Conservation (phyloP, 2,113 vertebrate genomes). For the Sphyrna mokarran region DNA sequence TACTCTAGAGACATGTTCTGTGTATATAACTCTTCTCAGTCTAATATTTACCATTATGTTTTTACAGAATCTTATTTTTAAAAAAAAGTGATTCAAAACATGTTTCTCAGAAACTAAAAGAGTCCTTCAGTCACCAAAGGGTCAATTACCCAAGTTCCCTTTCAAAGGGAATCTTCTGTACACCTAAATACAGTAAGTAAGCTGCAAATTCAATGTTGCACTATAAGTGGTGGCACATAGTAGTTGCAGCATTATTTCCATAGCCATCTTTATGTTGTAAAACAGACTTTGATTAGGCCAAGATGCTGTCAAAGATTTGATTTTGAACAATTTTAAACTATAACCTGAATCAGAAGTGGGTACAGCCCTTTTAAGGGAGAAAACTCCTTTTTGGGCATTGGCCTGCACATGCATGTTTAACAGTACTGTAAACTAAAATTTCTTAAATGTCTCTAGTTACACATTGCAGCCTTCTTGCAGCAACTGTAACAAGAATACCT, state of each 20-base stretch:
- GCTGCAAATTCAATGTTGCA: slow-evolving; percentile 31
- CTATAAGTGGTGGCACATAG: slow-evolving; percentile 23
- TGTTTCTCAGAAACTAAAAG: slow-evolving; percentile 38
- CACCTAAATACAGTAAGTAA: slow-evolving; percentile 36
- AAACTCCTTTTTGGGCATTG: not conserved
- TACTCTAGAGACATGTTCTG: slow-evolving; percentile 36
- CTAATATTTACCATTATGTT: slow-evolving; percentile 36
- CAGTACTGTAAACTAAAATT: slow-evolving; percentile 24
- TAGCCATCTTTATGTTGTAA: slow-evolving; percentile 25
- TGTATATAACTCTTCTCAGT: slow-evolving; percentile 32
- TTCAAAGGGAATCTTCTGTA: slow-evolving; percentile 36
- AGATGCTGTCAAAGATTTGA: slow-evolving; percentile 15
- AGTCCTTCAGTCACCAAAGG: slow-evolving; percentile 38
- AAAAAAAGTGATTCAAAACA: slow-evolving; percentile 36
- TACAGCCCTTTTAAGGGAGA: slow-evolving; percentile 15
- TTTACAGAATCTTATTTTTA: slow-evolving; percentile 34
- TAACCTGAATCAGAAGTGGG: slow-evolving; percentile 30
- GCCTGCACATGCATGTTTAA: slow-evolving; percentile 15
- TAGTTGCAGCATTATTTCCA: slow-evolving; percentile 21
- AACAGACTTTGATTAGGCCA: slow-evolving; percentile 33
- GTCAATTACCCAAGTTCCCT: slow-evolving; percentile 38
- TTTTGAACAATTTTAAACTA: slow-evolving; percentile 33
- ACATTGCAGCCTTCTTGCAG: slow-evolving; percentile 31
- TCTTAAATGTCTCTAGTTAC: slow-evolving; percentile 15
- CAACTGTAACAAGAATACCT: slow-evolving; percentile 17